Evolutionary conservation across 2,888 invertebrate genomes (phyloP).

Genomic region (Imbricaverruca yamaguchii): DNA sequence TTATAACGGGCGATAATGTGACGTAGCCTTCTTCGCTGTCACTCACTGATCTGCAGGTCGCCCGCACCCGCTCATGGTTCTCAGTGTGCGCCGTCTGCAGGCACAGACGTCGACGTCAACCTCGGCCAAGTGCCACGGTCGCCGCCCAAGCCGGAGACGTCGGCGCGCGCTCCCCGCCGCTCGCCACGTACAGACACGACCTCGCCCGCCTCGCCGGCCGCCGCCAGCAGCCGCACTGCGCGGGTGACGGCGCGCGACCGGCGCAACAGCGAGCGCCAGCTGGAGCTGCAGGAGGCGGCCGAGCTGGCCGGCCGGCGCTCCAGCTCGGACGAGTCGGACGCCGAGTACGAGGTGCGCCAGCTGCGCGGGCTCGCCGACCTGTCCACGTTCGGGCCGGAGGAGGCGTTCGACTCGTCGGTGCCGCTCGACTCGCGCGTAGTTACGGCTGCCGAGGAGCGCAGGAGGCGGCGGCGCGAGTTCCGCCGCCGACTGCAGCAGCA

Average conservation of each 20-base stretch:
- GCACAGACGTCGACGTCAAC: not conserved
- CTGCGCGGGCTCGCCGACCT: conserved; percentile 5
- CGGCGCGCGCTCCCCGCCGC: conserved; percentile 1
- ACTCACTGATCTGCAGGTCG: too few species aligned
- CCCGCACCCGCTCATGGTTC: too few species aligned
- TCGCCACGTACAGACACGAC: not conserved
- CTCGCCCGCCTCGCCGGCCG: not conserved
- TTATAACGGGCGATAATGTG: too few species aligned
- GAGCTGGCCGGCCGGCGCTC: not conserved
- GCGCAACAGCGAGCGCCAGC: not conserved
- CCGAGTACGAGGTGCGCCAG: conserved; percentile 15
- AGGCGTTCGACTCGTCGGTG: conserved; percentile 5
- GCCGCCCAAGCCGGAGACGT: not conserved
- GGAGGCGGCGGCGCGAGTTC: not conserved
- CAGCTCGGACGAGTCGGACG: not conserved
- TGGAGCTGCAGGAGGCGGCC: not conserved
- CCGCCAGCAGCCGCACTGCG: not conserved
- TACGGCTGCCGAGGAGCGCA: conserved; percentile 18
- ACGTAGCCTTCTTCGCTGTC: too few species aligned
- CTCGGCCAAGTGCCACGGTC: not conserved
- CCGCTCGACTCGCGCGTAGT: conserved; percentile 1
- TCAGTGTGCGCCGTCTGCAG: too few species aligned
- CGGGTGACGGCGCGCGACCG: not conserved
- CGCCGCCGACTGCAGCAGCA: not conserved
- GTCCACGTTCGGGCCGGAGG: not conserved